Percentiles rank a stretch among this genome's conserved stretches.
Evolutionary conservation across 2,888 invertebrate genomes (phyloP).

Genomic region (Liposcelis brunnea): DNA sequence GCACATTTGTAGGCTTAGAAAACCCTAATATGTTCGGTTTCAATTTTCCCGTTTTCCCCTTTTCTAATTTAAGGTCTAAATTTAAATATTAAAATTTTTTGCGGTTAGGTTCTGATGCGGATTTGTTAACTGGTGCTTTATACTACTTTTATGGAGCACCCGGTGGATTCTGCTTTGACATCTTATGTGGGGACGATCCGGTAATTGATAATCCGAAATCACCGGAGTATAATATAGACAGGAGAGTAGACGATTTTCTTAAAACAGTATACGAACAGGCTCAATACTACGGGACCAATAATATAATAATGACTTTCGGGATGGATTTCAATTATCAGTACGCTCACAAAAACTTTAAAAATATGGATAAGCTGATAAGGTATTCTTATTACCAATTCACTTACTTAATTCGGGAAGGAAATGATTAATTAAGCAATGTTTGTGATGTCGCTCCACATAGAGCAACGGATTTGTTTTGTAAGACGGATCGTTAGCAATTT

Average conservation of each 20-base stretch:
- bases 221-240: conserved; percentile 45
- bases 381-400: conserved; percentile 15
- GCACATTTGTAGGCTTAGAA: no score
- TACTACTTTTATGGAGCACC: conserved; percentile 35
- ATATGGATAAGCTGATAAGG: conserved; percentile 36
- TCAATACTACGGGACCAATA: conserved; percentile 30
- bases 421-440: no score
- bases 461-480: no score
- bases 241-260: conserved; percentile 29
- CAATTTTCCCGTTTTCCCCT: no score
- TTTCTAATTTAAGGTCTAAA: no score
- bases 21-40: no score
- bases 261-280: conserved; percentile 23
- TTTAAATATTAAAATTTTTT: no score
- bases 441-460: no score
- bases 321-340: conserved; percentile 44
- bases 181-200: conserved; percentile 31
- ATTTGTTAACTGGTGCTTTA: conserved; percentile 36
- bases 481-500: no score
- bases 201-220: conserved; percentile 34
- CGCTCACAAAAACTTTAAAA: conserved; percentile 38
- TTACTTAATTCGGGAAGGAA: no score
- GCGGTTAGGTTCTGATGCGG: conserved; percentile 21
- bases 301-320: conserved; percentile 47
- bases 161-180: conserved; percentile 39